Evolutionary conservation across 2,888 invertebrate genomes (phyloP), one percentile per base, ranked within the genome.

Genomic region (Pandemis corylana): DNA sequence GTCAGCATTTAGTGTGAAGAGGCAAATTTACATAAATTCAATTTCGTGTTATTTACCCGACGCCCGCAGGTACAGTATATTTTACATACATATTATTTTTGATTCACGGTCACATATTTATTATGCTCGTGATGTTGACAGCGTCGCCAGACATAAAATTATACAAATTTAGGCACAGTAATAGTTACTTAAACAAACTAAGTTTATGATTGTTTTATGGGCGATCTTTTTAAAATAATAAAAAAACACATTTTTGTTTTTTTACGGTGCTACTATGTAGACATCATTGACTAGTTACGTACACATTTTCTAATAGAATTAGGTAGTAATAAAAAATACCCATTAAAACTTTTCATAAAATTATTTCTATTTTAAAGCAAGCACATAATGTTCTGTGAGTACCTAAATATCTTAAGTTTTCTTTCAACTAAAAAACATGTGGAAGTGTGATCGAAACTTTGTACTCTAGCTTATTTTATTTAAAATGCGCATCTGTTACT

Each of bases 21-120:
- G 41, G 15, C 7, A 5, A 64, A 69, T 73, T 59, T 68, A 73
- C 64, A 69, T 69, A 73, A 68, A 68, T 73, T 68, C 63, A n/a
- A 65, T 65, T 49, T 65, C 28, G 59, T 49, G 41, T 65, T 64
- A 59, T 73, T 69, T 65, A 49, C 20, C 46, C 15, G 13, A 28
- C 15, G 15, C 42, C 9, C 15, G 15, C 62, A 63, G 13, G 15
- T 62, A 36, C 28, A 10, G 44, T 15, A 36, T 64, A 46, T 68
- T 68, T 41, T 41, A 61, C 36, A 28, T 68, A 53, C n/a, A 4
- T 36, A 36, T 36, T 36, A 36, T 36, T 28, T 63, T 36, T 62
- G 49, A 53, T 53, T 53, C 15, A 20, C 56, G 15, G 65, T 46
- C 15, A 59, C 61, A 46, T 53, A 7, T 53, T 51, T 62, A 51